phyloP scores from a whole-genome alignment of 1,140 invertebrate genomes.

The Pseudomyrmex dendroicus region DNA sequence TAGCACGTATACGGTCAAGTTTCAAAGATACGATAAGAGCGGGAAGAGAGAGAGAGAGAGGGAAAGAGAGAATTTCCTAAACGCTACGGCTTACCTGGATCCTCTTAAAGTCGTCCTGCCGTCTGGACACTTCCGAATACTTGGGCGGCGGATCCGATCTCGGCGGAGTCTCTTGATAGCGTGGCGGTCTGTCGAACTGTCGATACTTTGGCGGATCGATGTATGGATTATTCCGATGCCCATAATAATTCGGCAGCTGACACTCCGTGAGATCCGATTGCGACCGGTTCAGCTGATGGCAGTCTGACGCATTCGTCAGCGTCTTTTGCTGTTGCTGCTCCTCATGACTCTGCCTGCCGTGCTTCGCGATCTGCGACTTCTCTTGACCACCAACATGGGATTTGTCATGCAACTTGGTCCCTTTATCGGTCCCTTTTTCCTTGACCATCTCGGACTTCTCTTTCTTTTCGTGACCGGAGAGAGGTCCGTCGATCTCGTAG shows the following conservation, averaged over 20 bases:
- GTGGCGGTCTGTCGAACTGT: constrained; percentile 79
- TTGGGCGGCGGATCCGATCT: constrained; percentile 80
- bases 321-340: constrained; percentile 35
- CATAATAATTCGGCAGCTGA: constrained; percentile 70
- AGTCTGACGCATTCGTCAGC: constrained; percentile 2
- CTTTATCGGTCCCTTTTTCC: constrained; percentile 77
- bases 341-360: constrained; percentile 61
- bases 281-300: constrained; percentile 72
- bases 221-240: constrained; percentile 70
- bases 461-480: constrained; percentile 74
- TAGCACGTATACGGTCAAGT: neutral
- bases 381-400: constrained; percentile 37
- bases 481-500: constrained; percentile 79
- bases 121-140: constrained; percentile 78
- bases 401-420: constrained; percentile 70
- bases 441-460: constrained; percentile 68
- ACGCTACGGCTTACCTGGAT: constrained; percentile 70
- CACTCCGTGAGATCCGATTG: constrained; percentile 71
- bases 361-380: constrained; percentile 64
- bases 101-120: constrained; percentile 78
- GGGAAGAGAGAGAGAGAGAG: no score
- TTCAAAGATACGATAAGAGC: neutral
- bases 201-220: constrained; percentile 80
- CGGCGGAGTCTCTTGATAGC: constrained; percentile 79
- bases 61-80: neutral